Evolutionary conservation across 2,113 vertebrate genomes (phyloP).

Genomic region (Bubo scandiacus): DNA sequence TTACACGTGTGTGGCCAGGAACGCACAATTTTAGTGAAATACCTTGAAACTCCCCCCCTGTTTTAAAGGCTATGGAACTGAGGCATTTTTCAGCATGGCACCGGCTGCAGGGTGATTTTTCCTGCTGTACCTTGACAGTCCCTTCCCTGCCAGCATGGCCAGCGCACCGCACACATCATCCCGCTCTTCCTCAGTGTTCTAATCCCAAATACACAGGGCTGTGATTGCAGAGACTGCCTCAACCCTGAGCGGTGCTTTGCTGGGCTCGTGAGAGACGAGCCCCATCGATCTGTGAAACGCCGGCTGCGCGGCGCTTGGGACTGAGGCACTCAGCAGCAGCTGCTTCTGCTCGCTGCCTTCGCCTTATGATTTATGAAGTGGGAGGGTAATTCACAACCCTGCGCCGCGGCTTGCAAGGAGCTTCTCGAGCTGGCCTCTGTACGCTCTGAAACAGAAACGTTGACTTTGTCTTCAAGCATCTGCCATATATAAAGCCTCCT

Average conservation of each 20-base stretch:
- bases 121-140: too few relatives aligned
- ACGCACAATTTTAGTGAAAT: not conserved
- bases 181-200: accelerated
- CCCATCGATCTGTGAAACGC: not conserved
- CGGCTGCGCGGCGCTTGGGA: accelerated
- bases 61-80: accelerated
- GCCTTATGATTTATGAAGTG: not conserved
- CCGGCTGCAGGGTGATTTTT: not conserved
- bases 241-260: not conserved
- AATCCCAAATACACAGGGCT: not conserved
- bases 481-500: not conserved
- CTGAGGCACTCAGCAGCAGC: not conserved
- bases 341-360: not conserved
- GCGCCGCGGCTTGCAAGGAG: accelerated
- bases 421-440: accelerated
- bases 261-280: accelerated
- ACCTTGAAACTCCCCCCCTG: not conserved
- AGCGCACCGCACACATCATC: not conserved
- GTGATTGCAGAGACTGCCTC: not conserved
- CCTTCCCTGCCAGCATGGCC: not conserved
- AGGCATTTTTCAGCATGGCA: not conserved
- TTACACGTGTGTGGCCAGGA: not conserved
- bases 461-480: not conserved
- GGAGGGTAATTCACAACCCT: not conserved
- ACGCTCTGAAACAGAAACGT: not conserved